A percentile compares a stretch with the other conserved stretches of the same genome.
Evolutionary conservation across 2,113 vertebrate genomes (phyloP).

Genomic region (Neofelis nebulosa): DNA sequence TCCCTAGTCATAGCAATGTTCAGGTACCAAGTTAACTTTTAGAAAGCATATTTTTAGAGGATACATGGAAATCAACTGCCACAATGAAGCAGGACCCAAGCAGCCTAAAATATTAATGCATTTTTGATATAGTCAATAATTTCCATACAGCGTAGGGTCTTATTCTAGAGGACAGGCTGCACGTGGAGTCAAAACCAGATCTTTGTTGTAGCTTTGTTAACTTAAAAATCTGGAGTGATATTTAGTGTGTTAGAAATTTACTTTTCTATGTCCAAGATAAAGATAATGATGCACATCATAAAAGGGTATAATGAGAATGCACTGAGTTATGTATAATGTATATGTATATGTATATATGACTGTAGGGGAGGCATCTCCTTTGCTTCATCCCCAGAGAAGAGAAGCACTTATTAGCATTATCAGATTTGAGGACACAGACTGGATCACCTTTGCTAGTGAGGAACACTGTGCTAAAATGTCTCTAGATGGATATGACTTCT

Average conservation of each 20-base stretch:
- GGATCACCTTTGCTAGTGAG: neutral
- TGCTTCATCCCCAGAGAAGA: neutral
- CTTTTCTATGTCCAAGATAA: neutral
- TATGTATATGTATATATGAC: neutral
- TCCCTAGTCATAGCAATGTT: slow-evolving; percentile 50
- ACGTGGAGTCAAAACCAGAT: neutral
- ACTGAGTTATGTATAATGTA: neutral
- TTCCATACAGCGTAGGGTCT: neutral
- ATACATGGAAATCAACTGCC: neutral
- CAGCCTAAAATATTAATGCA: neutral
- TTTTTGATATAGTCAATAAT: neutral
- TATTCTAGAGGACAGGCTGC: neutral
- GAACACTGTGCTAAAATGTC: neutral
- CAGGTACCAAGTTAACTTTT: slow-evolving; percentile 50
- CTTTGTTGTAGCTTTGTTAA: neutral
- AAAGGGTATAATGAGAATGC: neutral
- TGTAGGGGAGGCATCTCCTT: neutral
- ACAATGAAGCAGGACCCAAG: neutral
- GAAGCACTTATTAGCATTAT: neutral
- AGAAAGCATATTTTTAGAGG: slow-evolving; percentile 15
- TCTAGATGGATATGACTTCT: neutral
- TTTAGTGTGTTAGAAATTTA: neutral
- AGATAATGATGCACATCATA: neutral
- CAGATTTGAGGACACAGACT: neutral
- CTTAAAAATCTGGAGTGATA: neutral